phyloP scores from a whole-genome alignment of 2,797 vertebrate species.

The Euthynnus affinis region DNA sequence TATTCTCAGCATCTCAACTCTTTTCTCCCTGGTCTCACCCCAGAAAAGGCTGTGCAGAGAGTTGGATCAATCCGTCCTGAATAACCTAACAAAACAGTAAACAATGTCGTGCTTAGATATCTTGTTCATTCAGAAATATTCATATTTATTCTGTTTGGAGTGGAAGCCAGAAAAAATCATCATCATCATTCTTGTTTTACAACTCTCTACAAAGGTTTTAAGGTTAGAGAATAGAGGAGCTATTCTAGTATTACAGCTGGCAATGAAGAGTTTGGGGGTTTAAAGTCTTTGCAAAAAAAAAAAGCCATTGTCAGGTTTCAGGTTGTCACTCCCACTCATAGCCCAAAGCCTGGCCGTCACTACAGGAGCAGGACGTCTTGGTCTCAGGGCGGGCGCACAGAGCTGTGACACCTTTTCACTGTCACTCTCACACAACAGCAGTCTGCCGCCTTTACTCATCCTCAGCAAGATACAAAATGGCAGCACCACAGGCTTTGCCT shows the following conservation, averaged over 20 bases:
- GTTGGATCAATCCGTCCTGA: background rate
- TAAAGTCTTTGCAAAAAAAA: slow-evolving; percentile 17
- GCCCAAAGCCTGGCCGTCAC: background rate
- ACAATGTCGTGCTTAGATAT: background rate
- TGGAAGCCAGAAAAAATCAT: no score
- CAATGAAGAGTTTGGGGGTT: background rate
- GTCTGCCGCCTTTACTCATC: slow-evolving; percentile 39
- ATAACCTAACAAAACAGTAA: background rate
- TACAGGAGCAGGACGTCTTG: slow-evolving; percentile 24
- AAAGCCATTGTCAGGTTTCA: slow-evolving; percentile 23
- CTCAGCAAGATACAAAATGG: slow-evolving; percentile 41
- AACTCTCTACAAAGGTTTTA: no score
- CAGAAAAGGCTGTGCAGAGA: background rate
- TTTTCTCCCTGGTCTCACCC: background rate
- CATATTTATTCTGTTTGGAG: background rate
- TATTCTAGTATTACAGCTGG: background rate
- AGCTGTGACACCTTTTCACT: slow-evolving; percentile 58
- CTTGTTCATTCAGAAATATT: background rate
- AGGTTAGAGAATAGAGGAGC: background rate
- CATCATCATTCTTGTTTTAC: no score
- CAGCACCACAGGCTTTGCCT: slow-evolving; percentile 26
- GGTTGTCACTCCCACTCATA: slow-evolving; percentile 5
- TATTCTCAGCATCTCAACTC: background rate
- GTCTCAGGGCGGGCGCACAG: slow-evolving; percentile 1
- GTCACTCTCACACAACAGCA: slow-evolving; percentile 50